A percentile compares a stretch with the other conserved stretches of the same genome.
These are phyloP conservation scores for Danaus melanippus DNA, from an alignment of 1,140 invertebrate species.

Conservation along the genomic window DNA sequence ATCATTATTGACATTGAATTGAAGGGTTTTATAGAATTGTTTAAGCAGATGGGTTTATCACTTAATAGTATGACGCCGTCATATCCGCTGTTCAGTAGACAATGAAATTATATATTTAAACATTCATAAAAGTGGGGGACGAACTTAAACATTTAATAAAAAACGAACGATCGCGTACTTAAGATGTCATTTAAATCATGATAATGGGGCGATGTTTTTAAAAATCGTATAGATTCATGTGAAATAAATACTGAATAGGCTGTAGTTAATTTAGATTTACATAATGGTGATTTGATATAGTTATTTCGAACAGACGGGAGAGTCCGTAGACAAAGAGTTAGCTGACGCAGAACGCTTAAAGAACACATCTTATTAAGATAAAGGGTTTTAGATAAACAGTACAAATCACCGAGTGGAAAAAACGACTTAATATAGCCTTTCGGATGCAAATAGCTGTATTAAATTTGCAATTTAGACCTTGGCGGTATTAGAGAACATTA, in stretches of 20 bases:
- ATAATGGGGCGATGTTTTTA: not conserved
- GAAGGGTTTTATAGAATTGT: conserved; percentile 28
- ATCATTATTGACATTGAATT: conserved; percentile 6
- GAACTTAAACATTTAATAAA: too few relatives aligned
- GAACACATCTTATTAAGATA: conserved; percentile 56
- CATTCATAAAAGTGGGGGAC: conserved; percentile 1
- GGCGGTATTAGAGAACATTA: conserved; percentile 30
- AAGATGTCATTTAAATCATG: too few relatives aligned
- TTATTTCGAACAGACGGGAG: too few relatives aligned
- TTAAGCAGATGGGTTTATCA: conserved; percentile 33
- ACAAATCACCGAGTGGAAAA: conserved; percentile 56
- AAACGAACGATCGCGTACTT: too few relatives aligned
- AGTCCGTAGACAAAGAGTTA: not conserved
- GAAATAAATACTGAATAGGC: too few relatives aligned
- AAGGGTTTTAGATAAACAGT: conserved; percentile 43
- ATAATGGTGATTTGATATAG: too few relatives aligned
- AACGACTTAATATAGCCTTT: conserved; percentile 52
- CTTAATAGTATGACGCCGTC: conserved; percentile 24
- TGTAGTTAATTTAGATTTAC: too few relatives aligned
- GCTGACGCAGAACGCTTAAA: conserved; percentile 15
- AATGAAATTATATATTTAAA: conserved; percentile 21
- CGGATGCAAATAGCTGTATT: conserved; percentile 63
- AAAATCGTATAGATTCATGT: not conserved
- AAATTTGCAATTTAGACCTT: conserved; percentile 64
- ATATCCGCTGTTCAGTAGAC: conserved; percentile 28